Evolutionary conservation across 2,888 invertebrate genomes (phyloP).

Genomic region (Phaonia tiefii): DNA sequence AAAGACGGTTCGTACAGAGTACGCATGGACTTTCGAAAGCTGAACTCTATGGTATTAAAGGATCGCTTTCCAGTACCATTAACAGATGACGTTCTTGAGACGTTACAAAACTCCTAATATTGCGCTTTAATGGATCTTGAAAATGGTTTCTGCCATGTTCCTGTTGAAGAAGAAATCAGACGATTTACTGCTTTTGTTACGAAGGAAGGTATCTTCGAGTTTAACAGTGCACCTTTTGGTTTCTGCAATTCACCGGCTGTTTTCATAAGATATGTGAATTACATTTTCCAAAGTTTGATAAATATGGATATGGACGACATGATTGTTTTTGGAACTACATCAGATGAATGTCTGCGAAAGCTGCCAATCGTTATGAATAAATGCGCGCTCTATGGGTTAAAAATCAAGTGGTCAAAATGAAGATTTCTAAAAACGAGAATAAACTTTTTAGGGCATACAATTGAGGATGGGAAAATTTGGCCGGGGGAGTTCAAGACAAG

Average conservation of each 20-base stretch:
- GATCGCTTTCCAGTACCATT: conserved; percentile 59
- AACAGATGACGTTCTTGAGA: conserved; percentile 51
- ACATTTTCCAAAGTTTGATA: conserved; percentile 55
- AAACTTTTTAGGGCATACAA: conserved; percentile 55
- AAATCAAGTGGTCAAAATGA: conserved; percentile 67
- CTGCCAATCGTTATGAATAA: conserved; percentile 51
- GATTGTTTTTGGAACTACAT: conserved; percentile 53
- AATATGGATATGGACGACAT: conserved; percentile 48
- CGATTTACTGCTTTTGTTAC: conserved; percentile 50
- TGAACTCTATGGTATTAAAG: conserved; percentile 60
- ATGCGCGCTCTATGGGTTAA: conserved; percentile 54
- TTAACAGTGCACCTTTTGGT: conserved; percentile 48
- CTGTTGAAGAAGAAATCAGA: conserved; percentile 47
- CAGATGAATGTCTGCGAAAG: conserved; percentile 51
- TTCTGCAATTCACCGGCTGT: conserved; percentile 59
- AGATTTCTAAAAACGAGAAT: conserved; percentile 60
- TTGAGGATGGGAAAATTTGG: conserved; percentile 57
- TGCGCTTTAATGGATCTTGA: conserved; percentile 54
- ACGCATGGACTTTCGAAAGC: conserved; percentile 68
- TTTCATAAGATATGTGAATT: conserved; percentile 54
- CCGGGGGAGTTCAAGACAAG: conserved; percentile 38
- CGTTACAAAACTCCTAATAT: conserved; percentile 35
- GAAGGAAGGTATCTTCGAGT: conserved; percentile 44
- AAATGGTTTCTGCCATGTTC: conserved; percentile 62
- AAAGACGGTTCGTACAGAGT: conserved; percentile 68